phyloP scores from a whole-genome alignment of 2,797 vertebrate genomes.

The Phalloptychus januarius region DNA sequence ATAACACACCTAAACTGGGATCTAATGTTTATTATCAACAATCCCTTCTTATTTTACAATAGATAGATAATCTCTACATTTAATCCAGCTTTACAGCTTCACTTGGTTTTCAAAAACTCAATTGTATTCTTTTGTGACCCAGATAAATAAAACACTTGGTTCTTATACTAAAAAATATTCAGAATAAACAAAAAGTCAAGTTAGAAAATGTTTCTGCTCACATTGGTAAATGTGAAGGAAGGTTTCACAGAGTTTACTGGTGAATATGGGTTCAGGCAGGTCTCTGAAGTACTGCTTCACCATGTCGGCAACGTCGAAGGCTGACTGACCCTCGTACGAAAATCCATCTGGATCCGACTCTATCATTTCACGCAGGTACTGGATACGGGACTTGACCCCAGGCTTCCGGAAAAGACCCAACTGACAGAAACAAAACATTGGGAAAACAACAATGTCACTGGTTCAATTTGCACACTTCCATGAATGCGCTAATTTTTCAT shows the following conservation, averaged over 20 bases:
- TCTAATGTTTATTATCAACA: not conserved
- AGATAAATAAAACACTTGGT: not conserved
- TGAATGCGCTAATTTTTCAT: not conserved
- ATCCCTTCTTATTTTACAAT: not conserved
- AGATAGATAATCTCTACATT: not conserved
- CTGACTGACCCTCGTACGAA: conserved; percentile 85
- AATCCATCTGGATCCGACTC: conserved; percentile 79
- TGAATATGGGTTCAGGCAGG: conserved; percentile 88
- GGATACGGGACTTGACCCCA: conserved; percentile 89
- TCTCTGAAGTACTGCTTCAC: conserved; percentile 93
- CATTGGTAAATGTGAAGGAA: conserved; percentile 93
- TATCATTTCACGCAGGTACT: conserved; percentile 86
- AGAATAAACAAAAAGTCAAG: not conserved
- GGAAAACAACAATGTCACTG: not conserved
- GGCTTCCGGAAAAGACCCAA: conserved; percentile 91
- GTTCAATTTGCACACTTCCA: not conserved
- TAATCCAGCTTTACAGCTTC: not conserved
- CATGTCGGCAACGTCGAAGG: conserved; percentile 91
- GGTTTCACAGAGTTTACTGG: conserved; percentile 85
- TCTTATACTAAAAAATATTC: not conserved
- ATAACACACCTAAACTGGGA: not conserved
- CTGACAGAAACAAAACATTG: conserved; percentile 57
- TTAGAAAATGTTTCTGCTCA: conserved; percentile 61
- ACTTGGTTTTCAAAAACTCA: not conserved
- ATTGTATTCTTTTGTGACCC: not conserved